Evolutionary conservation across 2,113 vertebrate species (phyloP).

Genomic region (Leptobrachium ailaonicum): DNA sequence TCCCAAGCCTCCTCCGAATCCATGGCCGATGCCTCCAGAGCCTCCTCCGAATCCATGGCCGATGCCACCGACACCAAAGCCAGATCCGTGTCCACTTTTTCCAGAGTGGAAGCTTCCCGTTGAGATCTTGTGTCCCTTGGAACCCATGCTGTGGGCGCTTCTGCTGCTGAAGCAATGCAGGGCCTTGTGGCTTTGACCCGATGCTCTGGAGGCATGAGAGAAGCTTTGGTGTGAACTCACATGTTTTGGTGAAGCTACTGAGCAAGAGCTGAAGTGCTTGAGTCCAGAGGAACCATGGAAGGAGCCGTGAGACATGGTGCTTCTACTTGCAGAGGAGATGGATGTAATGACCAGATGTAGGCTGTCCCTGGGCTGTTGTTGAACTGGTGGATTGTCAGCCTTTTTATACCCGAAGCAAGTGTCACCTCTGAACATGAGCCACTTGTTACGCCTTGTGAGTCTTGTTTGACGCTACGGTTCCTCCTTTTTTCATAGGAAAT

Average conservation of each 20-base stretch:
- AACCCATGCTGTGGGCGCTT: constrained; percentile 50
- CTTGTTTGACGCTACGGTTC: neutral
- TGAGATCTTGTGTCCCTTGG: constrained; percentile 61
- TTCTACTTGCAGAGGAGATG: neutral
- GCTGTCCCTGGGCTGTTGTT: neutral
- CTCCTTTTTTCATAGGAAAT: neutral
- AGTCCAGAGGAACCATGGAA: constrained; percentile 1
- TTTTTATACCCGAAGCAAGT: constrained; percentile 29
- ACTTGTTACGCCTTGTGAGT: neutral
- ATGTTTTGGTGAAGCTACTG: constrained; percentile 21
- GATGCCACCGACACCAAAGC: constrained; percentile 53
- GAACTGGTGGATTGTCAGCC: neutral
- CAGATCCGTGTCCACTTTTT: constrained; percentile 38
- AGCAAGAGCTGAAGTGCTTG: constrained; percentile 40
- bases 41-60: constrained; percentile 57
- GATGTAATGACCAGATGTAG: neutral
- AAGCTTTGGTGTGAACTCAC: constrained; percentile 14
- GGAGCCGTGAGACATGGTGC: constrained; percentile 39
- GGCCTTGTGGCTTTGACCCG: neutral
- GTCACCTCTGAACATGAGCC: constrained; percentile 4
- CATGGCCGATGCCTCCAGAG: constrained; percentile 51
- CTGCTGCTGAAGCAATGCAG: constrained; percentile 23
- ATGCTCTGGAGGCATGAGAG: constrained; percentile 16
- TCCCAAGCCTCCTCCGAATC: constrained; percentile 3
- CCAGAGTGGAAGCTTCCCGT: constrained; percentile 22